Percentiles rank a stretch among this genome's conserved stretches.
phyloP scores from a whole-genome alignment of 2,888 invertebrate species.

The Cryptus armator region DNA sequence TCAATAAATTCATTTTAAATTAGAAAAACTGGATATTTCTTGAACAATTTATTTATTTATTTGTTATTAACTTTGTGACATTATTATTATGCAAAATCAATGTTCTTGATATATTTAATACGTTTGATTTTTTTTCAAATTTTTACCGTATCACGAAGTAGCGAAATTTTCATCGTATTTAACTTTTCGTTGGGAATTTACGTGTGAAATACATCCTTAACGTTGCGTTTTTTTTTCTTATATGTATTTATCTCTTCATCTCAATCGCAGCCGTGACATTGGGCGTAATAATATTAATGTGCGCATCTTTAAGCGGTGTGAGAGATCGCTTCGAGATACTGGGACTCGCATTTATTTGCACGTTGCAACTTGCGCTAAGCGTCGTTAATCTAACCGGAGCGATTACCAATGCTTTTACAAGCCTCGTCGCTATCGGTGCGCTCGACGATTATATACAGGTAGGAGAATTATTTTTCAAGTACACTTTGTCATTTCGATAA shows the following conservation, averaged over 20 bases:
- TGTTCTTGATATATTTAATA: no score
- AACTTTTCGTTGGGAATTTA: no score
- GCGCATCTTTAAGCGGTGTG: slow-evolving; percentile 67
- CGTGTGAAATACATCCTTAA: no score
- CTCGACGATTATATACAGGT: slow-evolving; percentile 75
- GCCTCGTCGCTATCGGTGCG: slow-evolving; percentile 72
- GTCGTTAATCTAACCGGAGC: slow-evolving; percentile 70
- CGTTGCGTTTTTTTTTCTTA: no score
- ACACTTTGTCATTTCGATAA: neutral
- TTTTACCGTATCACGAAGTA: no score
- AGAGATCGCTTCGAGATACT: slow-evolving; percentile 71
- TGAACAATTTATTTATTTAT: no score
- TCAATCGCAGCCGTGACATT: slow-evolving; percentile 64
- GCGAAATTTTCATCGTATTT: no score
- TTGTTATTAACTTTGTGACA: no score
- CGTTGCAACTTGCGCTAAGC: slow-evolving; percentile 73
- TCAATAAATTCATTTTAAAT: no score
- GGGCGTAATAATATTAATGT: slow-evolving; percentile 68
- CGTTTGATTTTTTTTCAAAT: no score
- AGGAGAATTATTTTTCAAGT: neutral
- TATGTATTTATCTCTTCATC: neutral
- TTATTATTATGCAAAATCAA: no score
- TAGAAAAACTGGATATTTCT: no score
- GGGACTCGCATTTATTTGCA: slow-evolving; percentile 75
- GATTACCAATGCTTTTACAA: slow-evolving; percentile 70